Percentiles rank a stretch among this genome's conserved stretches.
These are phyloP conservation scores for Anthoscopus minutus DNA, from an alignment of 2,113 vertebrate species.

Conservation along the genomic window DNA sequence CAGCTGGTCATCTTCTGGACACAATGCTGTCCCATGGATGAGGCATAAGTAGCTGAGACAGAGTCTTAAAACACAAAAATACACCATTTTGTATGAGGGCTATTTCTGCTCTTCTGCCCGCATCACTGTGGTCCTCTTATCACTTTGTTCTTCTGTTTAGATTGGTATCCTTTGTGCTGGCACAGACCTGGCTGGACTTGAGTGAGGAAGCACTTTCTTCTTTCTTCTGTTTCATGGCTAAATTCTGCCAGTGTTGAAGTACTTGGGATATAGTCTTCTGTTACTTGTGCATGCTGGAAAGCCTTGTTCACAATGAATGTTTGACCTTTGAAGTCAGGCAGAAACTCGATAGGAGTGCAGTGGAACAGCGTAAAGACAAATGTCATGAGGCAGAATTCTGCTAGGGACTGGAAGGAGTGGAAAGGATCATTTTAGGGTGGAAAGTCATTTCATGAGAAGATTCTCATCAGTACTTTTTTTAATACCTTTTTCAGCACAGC, in stretches of 20 bases:
- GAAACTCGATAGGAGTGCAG: neutral
- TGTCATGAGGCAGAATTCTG: neutral
- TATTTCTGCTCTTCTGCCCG: neutral
- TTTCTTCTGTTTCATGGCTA: neutral
- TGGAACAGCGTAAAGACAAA: neutral
- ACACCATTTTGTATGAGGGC: neutral
- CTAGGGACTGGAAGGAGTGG: neutral
- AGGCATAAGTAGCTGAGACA: neutral
- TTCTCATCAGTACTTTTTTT: neutral
- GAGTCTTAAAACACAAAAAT: neutral
- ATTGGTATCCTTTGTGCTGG: neutral
- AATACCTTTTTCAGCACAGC: neutral
- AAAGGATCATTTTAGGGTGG: neutral
- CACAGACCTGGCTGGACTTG: neutral
- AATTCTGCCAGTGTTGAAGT: neutral
- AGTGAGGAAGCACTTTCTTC: neutral
- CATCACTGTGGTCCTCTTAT: neutral
- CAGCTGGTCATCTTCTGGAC: neutral
- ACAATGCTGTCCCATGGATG: neutral
- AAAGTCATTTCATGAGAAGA: neutral
- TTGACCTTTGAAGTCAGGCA: neutral
- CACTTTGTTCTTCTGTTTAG: neutral
- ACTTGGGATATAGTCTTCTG: neutral
- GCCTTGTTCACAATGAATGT: neutral
- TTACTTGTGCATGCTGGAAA: neutral